These are phyloP conservation scores for Neoarius graeffei DNA, from an alignment of 2,113 vertebrate species.

Conservation along the genomic window DNA sequence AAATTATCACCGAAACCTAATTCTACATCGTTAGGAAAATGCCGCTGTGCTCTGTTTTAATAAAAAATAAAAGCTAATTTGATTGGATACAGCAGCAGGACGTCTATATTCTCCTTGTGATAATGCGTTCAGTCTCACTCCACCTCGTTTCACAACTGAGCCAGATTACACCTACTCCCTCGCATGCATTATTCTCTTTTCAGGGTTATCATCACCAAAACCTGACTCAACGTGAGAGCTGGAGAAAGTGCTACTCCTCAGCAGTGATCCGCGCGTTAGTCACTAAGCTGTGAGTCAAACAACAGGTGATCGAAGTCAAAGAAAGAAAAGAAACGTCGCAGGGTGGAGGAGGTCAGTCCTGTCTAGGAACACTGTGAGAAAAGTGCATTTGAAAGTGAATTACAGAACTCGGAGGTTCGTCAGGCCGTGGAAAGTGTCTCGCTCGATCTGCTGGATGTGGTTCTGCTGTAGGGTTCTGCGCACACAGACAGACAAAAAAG, in stretches of 20 bases:
- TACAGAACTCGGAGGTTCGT: constrained; percentile 85
- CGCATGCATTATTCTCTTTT: not conserved
- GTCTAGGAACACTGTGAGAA: not conserved
- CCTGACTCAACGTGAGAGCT: not conserved
- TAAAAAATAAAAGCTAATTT: not conserved
- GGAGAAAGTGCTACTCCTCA: not conserved
- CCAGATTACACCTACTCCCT: not conserved
- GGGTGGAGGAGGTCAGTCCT: not conserved
- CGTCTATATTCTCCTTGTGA: not conserved
- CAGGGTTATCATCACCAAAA: not conserved
- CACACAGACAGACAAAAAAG: constrained; percentile 8
- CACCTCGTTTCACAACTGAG: not conserved
- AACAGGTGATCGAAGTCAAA: not conserved
- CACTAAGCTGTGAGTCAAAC: constrained; percentile 15
- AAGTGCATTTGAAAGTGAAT: constrained; percentile 46
- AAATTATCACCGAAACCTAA: not conserved
- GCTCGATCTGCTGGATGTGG: constrained; percentile 81
- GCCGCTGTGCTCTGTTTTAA: not conserved
- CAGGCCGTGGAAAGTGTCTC: constrained; percentile 85
- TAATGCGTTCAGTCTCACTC: not conserved
- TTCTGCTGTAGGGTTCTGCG: constrained; percentile 91
- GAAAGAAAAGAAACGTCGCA: not conserved
- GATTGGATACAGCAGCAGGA: not conserved
- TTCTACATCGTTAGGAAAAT: not conserved
- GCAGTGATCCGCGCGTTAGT: not conserved